Percentiles rank a stretch among this genome's conserved stretches.
These are phyloP conservation scores for Procavia capensis DNA, from an alignment of 2,113 vertebrate genomes.

Conservation along the genomic window DNA sequence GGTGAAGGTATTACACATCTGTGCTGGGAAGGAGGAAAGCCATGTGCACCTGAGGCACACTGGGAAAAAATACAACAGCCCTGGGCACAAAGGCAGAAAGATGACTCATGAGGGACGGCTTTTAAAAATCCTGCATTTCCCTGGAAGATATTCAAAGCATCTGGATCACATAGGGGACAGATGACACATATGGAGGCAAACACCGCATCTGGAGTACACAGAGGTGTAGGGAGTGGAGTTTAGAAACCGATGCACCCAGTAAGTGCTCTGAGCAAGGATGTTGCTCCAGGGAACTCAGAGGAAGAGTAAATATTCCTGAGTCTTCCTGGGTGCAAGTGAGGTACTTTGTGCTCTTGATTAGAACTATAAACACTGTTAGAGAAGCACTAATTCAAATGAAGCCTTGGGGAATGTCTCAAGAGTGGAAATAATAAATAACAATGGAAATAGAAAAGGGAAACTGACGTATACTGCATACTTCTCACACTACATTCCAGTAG, in stretches of 20 bases:
- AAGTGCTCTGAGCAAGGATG: neutral
- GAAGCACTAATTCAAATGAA: neutral
- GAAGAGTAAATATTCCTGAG: neutral
- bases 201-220: neutral
- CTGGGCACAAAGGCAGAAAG: conserved; percentile 4
- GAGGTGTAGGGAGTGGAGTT: neutral
- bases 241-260: neutral
- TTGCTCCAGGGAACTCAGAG: neutral
- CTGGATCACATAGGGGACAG: neutral
- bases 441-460: neutral
- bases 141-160: conserved; percentile 36
- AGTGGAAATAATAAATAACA: neutral
- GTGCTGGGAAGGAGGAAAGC: neutral
- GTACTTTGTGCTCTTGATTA: neutral
- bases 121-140: neutral
- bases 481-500: neutral
- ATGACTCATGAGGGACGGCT: neutral
- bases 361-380: neutral
- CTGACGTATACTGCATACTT: neutral
- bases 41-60: conserved; percentile 4
- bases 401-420: neutral
- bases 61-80: conserved; percentile 37
- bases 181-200: neutral
- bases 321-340: neutral
- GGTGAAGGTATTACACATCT: neutral